These are phyloP conservation scores for Gnathonemus longibarbis DNA, from an alignment of 2,113 vertebrate species.

Conservation along the genomic window DNA sequence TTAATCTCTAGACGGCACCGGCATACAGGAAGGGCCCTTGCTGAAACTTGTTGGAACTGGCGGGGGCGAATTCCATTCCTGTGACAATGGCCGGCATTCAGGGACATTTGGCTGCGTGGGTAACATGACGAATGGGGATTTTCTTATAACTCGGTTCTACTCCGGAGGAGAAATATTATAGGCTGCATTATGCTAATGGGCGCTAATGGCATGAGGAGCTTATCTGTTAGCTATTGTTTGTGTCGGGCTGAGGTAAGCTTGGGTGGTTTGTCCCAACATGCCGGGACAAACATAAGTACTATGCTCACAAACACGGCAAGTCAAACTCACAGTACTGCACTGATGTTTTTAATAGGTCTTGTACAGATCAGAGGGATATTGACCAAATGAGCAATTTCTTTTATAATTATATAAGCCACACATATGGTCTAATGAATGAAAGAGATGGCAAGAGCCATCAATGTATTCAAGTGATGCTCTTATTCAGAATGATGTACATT, in stretches of 20 bases:
- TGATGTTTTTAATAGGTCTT: not conserved
- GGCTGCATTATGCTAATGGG: not conserved
- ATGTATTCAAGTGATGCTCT: not conserved
- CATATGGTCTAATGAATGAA: conserved; percentile 4
- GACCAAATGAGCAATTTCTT: not conserved
- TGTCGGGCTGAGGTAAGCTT: not conserved
- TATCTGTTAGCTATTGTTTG: not conserved
- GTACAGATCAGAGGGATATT: not conserved
- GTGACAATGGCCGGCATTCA: not conserved
- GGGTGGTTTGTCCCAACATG: not conserved
- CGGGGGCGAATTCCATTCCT: not conserved
- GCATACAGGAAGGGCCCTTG: not conserved
- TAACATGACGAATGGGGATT: not conserved
- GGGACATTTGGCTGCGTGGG: not conserved
- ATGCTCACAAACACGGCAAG: not conserved
- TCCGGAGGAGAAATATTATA: conserved; percentile 4
- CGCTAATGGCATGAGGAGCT: not conserved
- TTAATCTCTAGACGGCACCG: not conserved
- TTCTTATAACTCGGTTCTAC: not conserved
- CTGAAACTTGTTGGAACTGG: not conserved
- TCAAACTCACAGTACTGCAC: not conserved
- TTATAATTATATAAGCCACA: not conserved
- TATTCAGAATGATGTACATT: not conserved
- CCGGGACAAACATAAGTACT: not conserved
- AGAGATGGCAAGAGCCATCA: not conserved